phyloP scores from a whole-genome alignment of 2,113 vertebrate genomes.

The Oplegnathus fasciatus region DNA sequence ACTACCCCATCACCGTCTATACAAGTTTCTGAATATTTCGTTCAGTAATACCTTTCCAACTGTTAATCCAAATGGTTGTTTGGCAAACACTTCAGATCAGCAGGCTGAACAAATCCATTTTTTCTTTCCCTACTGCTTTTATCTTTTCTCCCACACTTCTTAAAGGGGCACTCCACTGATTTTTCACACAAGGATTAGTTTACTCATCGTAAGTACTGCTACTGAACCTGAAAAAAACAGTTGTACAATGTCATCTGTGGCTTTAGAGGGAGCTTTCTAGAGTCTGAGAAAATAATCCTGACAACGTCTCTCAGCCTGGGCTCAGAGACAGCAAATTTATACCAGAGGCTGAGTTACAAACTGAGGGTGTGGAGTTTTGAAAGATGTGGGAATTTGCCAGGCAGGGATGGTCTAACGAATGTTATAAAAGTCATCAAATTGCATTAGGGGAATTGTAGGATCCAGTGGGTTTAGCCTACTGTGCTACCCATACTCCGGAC shows the following conservation, averaged over 20 bases:
- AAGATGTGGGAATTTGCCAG: neutral
- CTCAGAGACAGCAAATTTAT: neutral
- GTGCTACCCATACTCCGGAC: no score
- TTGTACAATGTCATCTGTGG: neutral
- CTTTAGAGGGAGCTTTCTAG: neutral
- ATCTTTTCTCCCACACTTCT: neutral
- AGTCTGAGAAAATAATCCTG: neutral
- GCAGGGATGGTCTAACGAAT: neutral
- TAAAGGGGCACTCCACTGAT: neutral
- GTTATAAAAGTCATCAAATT: neutral
- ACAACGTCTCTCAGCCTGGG: neutral
- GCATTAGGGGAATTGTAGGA: neutral
- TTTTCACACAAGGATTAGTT: neutral
- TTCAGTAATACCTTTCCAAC: neutral
- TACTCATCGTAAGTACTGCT: neutral
- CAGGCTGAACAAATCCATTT: slow-evolving; percentile 5
- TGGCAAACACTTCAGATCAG: slow-evolving; percentile 1
- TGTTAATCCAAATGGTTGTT: slow-evolving; percentile 3
- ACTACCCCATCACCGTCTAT: neutral
- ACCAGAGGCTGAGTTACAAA: neutral
- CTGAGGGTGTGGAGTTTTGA: neutral
- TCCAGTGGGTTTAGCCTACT: neutral
- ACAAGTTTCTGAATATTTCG: neutral
- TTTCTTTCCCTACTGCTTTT: neutral
- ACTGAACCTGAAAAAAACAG: neutral